Evolutionary conservation across 2,797 vertebrate species (phyloP).

Genomic region (Enteromius unitaeniatus): DNA sequence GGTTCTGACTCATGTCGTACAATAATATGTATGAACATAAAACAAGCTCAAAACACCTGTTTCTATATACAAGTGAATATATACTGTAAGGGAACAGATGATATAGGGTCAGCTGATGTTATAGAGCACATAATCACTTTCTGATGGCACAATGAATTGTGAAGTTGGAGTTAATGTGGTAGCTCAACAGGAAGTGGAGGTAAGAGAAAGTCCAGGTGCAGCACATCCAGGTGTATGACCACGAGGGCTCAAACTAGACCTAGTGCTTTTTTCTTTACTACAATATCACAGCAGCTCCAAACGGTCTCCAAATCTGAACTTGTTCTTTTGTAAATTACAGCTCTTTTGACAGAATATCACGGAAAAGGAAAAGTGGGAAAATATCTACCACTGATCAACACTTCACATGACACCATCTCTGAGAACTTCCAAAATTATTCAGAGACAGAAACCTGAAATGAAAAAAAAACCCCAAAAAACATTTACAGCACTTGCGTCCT

Average conservation of each 20-base stretch:
- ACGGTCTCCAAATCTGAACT: constrained; percentile 19
- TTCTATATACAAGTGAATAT: constrained; percentile 8
- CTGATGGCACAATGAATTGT: constrained; percentile 2
- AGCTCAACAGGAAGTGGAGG: constrained; percentile 31
- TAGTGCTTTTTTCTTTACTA: not conserved
- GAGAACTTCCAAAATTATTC: constrained; percentile 38
- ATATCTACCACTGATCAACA: constrained; percentile 34
- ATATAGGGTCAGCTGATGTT: constrained; percentile 5
- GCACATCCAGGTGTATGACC: constrained; percentile 33
- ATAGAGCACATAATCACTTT: not conserved
- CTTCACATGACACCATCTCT: constrained; percentile 28
- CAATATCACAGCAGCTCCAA: not conserved
- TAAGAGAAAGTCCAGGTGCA: constrained; percentile 21
- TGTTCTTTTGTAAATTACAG: constrained; percentile 11
- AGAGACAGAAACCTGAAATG: constrained; percentile 33
- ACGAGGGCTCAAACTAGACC: not conserved
- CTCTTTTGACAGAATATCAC: constrained; percentile 17
- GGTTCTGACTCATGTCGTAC: not conserved
- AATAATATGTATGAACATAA: not conserved
- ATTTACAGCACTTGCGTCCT: constrained; percentile 48
- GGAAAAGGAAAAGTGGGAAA: constrained; percentile 27
- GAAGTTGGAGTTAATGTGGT: not conserved
- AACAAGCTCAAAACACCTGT: constrained; percentile 7
- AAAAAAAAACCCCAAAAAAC: constrained; percentile 23
- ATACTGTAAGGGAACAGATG: not conserved